A percentile compares a stretch with the other conserved stretches of the same genome.
These are phyloP conservation scores for Madoqua kirkii DNA, from an alignment of 2,113 vertebrate genomes.

Conservation along the genomic window DNA sequence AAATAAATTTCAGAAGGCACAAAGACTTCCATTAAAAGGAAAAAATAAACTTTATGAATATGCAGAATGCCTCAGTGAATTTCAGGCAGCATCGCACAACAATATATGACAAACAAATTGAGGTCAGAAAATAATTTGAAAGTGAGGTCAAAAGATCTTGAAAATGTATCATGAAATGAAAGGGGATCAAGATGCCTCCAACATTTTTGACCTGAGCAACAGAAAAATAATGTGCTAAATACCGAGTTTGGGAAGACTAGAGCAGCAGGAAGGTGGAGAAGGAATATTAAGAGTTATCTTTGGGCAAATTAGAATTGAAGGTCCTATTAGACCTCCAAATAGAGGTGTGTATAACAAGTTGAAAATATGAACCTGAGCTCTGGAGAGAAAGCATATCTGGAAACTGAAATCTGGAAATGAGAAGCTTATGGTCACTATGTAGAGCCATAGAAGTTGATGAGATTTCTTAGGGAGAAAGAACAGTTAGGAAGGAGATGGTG, in stretches of 20 bases:
- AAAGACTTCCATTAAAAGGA: background rate
- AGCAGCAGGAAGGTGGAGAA: background rate
- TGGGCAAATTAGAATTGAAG: background rate
- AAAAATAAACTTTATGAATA: background rate
- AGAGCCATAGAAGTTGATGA: background rate
- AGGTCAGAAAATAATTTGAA: background rate
- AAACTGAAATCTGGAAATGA: background rate
- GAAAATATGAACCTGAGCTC: background rate
- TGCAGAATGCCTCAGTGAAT: background rate
- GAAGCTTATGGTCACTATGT: background rate
- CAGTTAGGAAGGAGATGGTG: background rate
- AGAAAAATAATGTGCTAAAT: background rate
- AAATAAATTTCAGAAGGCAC: conserved; percentile 1
- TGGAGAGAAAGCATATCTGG: background rate
- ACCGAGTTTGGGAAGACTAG: background rate
- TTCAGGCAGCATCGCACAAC: background rate
- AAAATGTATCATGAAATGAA: background rate
- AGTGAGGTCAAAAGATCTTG: background rate
- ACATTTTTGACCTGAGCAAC: background rate
- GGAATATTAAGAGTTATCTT: background rate
- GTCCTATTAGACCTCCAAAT: background rate
- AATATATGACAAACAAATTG: background rate
- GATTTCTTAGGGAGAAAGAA: background rate
- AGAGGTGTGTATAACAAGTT: background rate
- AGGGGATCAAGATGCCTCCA: background rate